These are phyloP conservation scores for Bruchidius siliquastri DNA, from an alignment of 2,888 invertebrate genomes.

Conservation along the genomic window DNA sequence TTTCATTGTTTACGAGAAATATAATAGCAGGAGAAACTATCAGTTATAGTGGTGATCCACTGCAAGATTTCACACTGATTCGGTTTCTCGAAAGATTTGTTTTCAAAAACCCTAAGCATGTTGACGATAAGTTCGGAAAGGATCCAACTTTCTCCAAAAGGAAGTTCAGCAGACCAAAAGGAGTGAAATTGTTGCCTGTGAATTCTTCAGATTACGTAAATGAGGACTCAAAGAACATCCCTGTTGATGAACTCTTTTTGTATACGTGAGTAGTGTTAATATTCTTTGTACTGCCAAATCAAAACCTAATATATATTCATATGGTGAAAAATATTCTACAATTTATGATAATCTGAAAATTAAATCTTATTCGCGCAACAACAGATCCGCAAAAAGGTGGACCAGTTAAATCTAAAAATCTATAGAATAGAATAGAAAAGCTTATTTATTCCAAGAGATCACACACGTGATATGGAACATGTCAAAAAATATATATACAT, in stretches of 20 bases:
- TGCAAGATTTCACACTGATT: slow-evolving; percentile 86
- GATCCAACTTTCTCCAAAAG: slow-evolving; percentile 62
- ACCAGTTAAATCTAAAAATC: no score
- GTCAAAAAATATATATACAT: no score
- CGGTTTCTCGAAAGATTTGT: slow-evolving; percentile 93
- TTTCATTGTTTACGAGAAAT: slow-evolving; percentile 79
- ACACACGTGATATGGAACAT: no score
- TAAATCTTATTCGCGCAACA: no score
- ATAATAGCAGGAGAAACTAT: slow-evolving; percentile 68
- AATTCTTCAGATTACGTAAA: slow-evolving; percentile 67
- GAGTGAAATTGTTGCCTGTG: slow-evolving; percentile 66
- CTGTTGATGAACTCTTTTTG: slow-evolving; percentile 85
- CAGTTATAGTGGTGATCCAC: slow-evolving; percentile 86
- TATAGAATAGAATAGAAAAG: no score
- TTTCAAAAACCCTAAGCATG: slow-evolving; percentile 85
- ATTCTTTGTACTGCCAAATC: no score
- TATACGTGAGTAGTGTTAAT: slow-evolving; percentile 54
- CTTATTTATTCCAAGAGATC: no score
- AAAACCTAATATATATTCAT: no score
- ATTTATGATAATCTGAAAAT: no score
- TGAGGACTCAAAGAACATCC: slow-evolving; percentile 67
- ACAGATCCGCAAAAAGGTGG: no score
- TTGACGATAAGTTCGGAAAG: slow-evolving; percentile 53
- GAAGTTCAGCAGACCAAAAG: slow-evolving; percentile 66
- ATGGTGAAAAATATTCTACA: no score